phyloP scores from a whole-genome alignment of 2,797 vertebrate genomes.

The Oreortyx pictus region DNA sequence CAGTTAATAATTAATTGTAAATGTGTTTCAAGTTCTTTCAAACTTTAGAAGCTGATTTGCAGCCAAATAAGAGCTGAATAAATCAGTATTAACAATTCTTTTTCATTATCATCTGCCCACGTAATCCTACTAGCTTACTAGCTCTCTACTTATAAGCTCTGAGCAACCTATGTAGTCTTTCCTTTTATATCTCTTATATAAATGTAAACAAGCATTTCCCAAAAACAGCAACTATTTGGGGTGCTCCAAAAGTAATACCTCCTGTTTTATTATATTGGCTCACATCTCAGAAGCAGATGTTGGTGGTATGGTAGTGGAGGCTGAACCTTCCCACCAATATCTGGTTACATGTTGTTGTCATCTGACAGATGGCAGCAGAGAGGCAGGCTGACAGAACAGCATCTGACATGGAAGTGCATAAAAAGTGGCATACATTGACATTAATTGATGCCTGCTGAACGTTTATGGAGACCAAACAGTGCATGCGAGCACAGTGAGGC shows the following conservation, averaged over 20 bases:
- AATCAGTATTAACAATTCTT: background rate
- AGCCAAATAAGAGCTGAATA: background rate
- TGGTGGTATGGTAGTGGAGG: background rate
- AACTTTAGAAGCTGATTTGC: background rate
- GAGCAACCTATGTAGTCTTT: background rate
- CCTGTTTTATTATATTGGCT: background rate
- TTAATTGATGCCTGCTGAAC: background rate
- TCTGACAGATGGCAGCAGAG: background rate
- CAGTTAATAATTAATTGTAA: background rate
- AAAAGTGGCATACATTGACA: background rate
- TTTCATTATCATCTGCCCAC: background rate
- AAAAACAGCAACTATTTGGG: background rate
- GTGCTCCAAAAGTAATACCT: background rate
- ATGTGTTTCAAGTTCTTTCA: background rate
- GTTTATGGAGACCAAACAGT: background rate
- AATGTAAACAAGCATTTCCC: background rate
- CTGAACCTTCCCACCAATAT: background rate
- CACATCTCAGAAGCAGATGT: background rate
- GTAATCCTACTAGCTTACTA: slow-evolving; percentile 11
- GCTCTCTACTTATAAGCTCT: background rate
- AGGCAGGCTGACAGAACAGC: background rate
- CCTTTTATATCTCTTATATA: slow-evolving; percentile 1
- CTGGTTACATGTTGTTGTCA: background rate
- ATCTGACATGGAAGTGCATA: background rate
- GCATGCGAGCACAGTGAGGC: background rate